Evolutionary conservation across 2,888 invertebrate genomes (phyloP).

Genomic region (Agriopis aurantiaria): DNA sequence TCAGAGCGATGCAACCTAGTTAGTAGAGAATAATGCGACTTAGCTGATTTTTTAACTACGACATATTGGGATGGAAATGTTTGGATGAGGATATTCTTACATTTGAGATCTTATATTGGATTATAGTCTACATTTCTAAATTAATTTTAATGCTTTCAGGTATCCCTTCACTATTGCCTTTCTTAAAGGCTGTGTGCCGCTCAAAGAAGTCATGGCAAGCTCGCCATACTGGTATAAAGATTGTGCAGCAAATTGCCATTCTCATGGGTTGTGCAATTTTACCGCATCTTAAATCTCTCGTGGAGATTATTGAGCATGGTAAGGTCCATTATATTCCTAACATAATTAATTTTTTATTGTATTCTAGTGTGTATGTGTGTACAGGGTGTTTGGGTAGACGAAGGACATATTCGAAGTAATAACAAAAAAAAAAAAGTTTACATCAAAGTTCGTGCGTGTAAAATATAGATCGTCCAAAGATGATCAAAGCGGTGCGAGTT

Average conservation of each 20-base stretch:
- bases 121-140: background rate
- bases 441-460: too few relatives aligned
- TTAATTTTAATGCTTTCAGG: slow-evolving; percentile 58
- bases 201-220: slow-evolving; percentile 99
- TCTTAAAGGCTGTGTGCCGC: slow-evolving; percentile 99
- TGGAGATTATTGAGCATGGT: slow-evolving; percentile 99
- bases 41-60: too few relatives aligned
- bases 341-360: background rate
- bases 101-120: too few relatives aligned
- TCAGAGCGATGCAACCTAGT: too few relatives aligned
- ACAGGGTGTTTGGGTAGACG: background rate
- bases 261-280: slow-evolving; percentile 99
- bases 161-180: slow-evolving; percentile 98
- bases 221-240: slow-evolving; percentile 99
- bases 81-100: too few relatives aligned
- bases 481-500: too few relatives aligned
- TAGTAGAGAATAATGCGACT: too few relatives aligned
- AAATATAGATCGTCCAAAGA: too few relatives aligned
- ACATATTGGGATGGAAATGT: too few relatives aligned
- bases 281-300: slow-evolving; percentile 98
- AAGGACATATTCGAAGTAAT: too few relatives aligned
- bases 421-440: too few relatives aligned
- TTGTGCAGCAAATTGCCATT: slow-evolving; percentile 99
- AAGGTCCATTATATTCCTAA: slow-evolving; percentile 50
- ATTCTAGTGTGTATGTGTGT: background rate